Conservation (phyloP, 1,140 invertebrate species). For the Araneus ventricosus region DNA sequence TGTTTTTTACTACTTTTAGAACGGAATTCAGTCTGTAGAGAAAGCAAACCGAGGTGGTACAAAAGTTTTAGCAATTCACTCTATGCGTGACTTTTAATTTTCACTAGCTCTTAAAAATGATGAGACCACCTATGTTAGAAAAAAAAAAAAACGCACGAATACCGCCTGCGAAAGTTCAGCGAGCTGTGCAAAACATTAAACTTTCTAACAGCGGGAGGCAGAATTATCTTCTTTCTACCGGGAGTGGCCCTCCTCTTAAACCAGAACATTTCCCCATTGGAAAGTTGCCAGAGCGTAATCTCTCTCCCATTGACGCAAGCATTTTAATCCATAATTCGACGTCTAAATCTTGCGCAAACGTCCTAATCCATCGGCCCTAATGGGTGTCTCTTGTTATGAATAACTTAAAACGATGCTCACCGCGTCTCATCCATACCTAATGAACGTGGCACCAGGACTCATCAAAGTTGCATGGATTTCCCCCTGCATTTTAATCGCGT, state of each 20-base stretch:
- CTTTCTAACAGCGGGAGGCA: not conserved
- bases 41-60: too few species aligned
- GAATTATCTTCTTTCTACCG: not conserved
- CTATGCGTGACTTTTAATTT: too few species aligned
- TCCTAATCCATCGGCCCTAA: constrained; percentile 1
- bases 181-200: not conserved
- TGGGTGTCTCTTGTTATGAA: not conserved
- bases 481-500: not conserved
- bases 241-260: not conserved
- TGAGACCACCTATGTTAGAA: too few species aligned
- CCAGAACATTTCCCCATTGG: not conserved
- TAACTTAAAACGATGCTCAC: constrained; percentile 19
- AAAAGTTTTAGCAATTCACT: too few species aligned
- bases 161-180: not conserved
- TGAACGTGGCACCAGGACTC: not conserved
- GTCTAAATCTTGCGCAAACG: constrained; percentile 1
- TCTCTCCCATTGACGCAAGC: not conserved
- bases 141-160: too few species aligned
- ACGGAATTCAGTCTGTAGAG: too few species aligned
- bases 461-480: not conserved
- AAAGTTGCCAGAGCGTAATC: not conserved
- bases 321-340: constrained; percentile 32
- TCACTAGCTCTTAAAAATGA: too few species aligned
- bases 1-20: too few species aligned
- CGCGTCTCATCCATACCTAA: not conserved